phyloP scores from a whole-genome alignment of 1,140 invertebrate species.

The Drosophila punjabiensis region DNA sequence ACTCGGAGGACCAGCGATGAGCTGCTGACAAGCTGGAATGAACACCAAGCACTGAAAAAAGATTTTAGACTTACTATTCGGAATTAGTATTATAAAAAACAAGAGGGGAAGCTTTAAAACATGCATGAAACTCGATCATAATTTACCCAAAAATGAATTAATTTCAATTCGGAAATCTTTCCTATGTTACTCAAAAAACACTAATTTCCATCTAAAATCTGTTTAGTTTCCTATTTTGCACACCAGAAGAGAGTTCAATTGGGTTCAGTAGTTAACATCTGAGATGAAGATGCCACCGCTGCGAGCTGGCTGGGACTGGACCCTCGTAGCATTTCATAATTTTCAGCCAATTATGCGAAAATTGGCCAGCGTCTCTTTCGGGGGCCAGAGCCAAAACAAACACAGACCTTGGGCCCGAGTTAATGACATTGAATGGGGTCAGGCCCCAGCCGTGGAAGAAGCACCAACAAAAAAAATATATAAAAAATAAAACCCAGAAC shows the following conservation, averaged over 20 bases:
- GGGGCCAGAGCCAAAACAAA: slow-evolving; percentile 62
- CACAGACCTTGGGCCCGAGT: slow-evolving; percentile 77
- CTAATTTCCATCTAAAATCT: not conserved
- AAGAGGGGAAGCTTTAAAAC: no score
- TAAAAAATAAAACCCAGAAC: slow-evolving; percentile 21
- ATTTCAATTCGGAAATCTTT: no score
- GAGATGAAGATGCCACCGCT: slow-evolving; percentile 39
- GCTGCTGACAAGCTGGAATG: slow-evolving; percentile 18
- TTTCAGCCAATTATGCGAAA: slow-evolving; percentile 77
- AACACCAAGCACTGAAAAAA: not conserved
- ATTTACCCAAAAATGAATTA: no score
- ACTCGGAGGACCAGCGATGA: slow-evolving; percentile 13
- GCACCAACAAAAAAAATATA: slow-evolving; percentile 35
- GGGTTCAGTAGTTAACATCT: slow-evolving; percentile 43
- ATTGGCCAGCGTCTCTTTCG: slow-evolving; percentile 47
- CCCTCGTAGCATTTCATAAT: slow-evolving; percentile 74
- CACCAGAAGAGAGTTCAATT: slow-evolving; percentile 50
- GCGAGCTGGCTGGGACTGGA: slow-evolving; percentile 10
- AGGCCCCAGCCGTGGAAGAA: slow-evolving; percentile 40
- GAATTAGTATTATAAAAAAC: no score
- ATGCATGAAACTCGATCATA: no score
- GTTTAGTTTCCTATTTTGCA: slow-evolving; percentile 1
- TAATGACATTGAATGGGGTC: slow-evolving; percentile 82
- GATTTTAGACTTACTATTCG: not conserved
- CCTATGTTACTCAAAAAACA: no score